These are phyloP conservation scores for Apistogramma diplotaenia DNA, from an alignment of 2,113 vertebrate species.

Conservation along the genomic window DNA sequence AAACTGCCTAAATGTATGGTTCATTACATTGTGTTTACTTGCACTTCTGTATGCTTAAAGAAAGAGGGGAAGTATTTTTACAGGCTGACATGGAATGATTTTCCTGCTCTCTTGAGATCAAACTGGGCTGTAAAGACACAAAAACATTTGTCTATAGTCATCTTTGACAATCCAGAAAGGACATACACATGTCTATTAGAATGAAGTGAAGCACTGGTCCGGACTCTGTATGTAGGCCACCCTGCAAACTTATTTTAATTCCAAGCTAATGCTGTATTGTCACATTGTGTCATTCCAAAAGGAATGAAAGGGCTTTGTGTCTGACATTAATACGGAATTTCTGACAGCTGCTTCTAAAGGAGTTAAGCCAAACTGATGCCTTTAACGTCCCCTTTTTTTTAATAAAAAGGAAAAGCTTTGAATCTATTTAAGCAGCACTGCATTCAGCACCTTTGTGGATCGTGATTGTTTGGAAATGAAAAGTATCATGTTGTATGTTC, in stretches of 20 bases:
- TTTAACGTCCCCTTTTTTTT: neutral
- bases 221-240: neutral
- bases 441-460: neutral
- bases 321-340: neutral
- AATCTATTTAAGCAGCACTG: neutral
- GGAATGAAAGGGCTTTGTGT: neutral
- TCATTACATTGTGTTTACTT: neutral
- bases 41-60: neutral
- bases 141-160: neutral
- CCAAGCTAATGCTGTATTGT: neutral
- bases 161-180: neutral
- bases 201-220: neutral
- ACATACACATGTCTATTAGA: neutral
- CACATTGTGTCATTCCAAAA: neutral
- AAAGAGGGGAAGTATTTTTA: neutral
- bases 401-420: neutral
- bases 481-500: neutral
- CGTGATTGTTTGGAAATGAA: neutral
- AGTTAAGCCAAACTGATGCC: neutral
- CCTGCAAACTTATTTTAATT: neutral
- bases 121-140: neutral
- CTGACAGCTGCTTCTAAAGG: neutral
- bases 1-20: neutral
- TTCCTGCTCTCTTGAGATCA: neutral
- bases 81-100: neutral